Base-by-base conservation (phyloP, 2,113 vertebrate genomes). In the Gadus macrocephalus region DNA sequence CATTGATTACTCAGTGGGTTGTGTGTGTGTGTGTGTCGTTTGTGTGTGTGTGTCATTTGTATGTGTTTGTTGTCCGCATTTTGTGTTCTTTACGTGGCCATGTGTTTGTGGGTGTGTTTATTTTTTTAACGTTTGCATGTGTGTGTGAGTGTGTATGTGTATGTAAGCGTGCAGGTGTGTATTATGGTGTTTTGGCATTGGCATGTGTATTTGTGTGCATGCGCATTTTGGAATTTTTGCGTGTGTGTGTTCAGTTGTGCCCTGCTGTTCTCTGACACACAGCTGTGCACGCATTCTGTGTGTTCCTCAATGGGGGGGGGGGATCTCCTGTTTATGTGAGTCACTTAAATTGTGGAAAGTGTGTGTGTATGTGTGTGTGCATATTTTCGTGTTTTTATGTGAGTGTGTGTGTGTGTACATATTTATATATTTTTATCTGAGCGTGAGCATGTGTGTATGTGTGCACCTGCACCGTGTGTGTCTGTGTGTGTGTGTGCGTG, bases 221-320 rank as follows among this genome's bases (percentile, higher is more conserved):
- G 42, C 11, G 38, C 38, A 1, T 42, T 6, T 42, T 6, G 5
- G 38, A 6, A 42, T 42, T 42, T 4, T 42, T 27, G 49, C 65
- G 72, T 70, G 63, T 31, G 25, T 67, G 53, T 71, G 67, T 71
- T 49, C 22, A 64, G 15, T 42, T 53, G 64, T 59, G 70, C 69
- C 78, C 89, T 89, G 84, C 85, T 88, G 89, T 73, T 84, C 31
- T 20, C 60, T 78, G 68, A 81, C 8, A 65, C 84, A 86, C 86
- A 87, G 80, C 87, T 87, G 84, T 79, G 75, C 74, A 66, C 58
- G n/a, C 79, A 80, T 11, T 49, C 42, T 49, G 42, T 49, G 5
- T 49, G 42, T 49, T 9, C 0, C 42, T 49, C 42, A 11, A 14
- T 49, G 6, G 31, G 31, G 6, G 31, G 31, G 25, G 38, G 42